A percentile compares a stretch with the other conserved stretches of the same genome.
phyloP scores from a whole-genome alignment of 2,888 invertebrate species.

The Cataglyphis albicans region DNA sequence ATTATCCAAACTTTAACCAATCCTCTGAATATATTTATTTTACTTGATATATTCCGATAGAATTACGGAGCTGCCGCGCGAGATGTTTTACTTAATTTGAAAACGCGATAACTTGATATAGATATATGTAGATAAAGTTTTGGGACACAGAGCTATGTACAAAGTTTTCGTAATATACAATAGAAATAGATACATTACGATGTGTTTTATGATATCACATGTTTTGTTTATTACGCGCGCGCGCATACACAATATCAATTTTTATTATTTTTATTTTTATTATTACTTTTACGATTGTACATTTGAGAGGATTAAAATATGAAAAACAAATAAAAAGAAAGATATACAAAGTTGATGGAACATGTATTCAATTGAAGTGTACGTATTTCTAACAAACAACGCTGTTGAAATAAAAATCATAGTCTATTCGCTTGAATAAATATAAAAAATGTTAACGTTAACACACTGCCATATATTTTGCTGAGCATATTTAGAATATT shows the following conservation, averaged over 20 bases:
- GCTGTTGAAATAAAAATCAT: constrained; percentile 8
- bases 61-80: neutral
- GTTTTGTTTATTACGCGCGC: constrained; percentile 4
- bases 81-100: constrained; percentile 16
- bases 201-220: neutral
- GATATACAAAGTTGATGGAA: neutral
- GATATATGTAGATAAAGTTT: neutral
- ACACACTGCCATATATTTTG: neutral
- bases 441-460: constrained; percentile 15
- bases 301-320: neutral
- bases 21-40: constrained; percentile 33
- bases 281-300: neutral
- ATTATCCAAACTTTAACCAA: constrained; percentile 30
- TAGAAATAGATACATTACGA: constrained; percentile 5
- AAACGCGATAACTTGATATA: constrained; percentile 15
- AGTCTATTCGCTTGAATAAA: constrained; percentile 8
- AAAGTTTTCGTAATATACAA: constrained; percentile 19
- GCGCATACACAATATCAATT: neutral
- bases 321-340: constrained; percentile 2
- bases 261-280: constrained; percentile 12
- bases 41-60: constrained; percentile 12
- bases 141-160: neutral
- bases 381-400: neutral
- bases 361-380: neutral
- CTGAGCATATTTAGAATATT: neutral